Evolutionary conservation across 2,797 vertebrate genomes (phyloP), one percentile per base, ranked within the genome.

Genomic region (Etheostoma nigrum): DNA sequence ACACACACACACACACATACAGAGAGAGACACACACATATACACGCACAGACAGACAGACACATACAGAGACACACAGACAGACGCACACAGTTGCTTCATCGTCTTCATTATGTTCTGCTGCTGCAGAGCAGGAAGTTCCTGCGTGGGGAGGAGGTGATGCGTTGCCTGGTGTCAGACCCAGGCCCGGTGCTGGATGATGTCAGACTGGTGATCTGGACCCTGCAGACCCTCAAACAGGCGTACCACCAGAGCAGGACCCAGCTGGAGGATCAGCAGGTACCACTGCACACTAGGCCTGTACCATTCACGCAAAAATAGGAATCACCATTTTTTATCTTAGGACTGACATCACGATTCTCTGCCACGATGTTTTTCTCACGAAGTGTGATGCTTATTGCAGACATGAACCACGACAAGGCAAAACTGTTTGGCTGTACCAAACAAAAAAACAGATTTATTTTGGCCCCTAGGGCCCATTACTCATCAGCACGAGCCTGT

Each of bases 61-160:
- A 49, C 7, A n/a, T 0, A 11, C 36, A 40, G 1, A 40, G 0
- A 40, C 36, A 40, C 15, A 6, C 5, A 6, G 15, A 47, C 14
- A 47, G 15, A 16, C 45, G 11, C 40, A 40, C 10, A 11, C 40
- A 12, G 2, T 9, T 11, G 1, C 16, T 21, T 51, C 49, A 27
- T 16, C 23, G 10, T 18, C 30, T 11, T 12, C 33, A 33, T 33
- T 33, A 33, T 33, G 6, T 45, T 23, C 13, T 58, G 0, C 3
- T 66, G 16, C 36, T 58, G 3, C 57, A 97, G 96, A 96, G 94
- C 0, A 88, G 89, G 1, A 76, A 42, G 4, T 95, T 90, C 87
- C 91, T 97, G 89, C 79, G 74, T 69, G 93, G 94, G 0, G 88
- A 95, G 0, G 91, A 95, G 0, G 81, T 96, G 81, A 87, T 96